A percentile compares a stretch with the other conserved stretches of the same genome.
phyloP scores from a whole-genome alignment of 2,797 vertebrate genomes.

The Sciaenops ocellatus region DNA sequence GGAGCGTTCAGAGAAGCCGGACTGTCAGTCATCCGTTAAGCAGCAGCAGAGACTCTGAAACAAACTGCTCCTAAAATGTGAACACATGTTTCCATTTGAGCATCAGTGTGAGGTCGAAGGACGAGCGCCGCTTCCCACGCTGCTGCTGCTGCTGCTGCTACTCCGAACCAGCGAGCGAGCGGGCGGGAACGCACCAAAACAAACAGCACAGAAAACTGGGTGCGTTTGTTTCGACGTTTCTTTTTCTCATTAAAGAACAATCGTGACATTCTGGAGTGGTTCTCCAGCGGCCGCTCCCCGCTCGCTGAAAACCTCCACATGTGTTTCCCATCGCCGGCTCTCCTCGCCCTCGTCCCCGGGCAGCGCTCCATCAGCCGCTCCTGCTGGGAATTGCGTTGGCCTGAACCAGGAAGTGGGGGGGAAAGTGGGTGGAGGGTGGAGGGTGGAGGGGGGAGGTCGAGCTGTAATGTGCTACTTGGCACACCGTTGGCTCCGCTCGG shows the following conservation, averaged over 20 bases:
- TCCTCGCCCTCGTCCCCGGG: slow-evolving; percentile 61
- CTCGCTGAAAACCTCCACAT: slow-evolving; percentile 46
- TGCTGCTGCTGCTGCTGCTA: slow-evolving; percentile 32
- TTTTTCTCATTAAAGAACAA: slow-evolving; percentile 34
- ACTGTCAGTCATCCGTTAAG: slow-evolving; percentile 3
- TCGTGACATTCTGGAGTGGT: slow-evolving; percentile 27
- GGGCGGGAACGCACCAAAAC: slow-evolving; percentile 31
- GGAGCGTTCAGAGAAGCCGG: background rate
- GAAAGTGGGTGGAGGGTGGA: slow-evolving; percentile 14
- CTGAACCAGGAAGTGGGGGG: slow-evolving; percentile 63
- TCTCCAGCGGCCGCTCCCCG: slow-evolving; percentile 33
- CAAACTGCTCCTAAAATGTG: no score
- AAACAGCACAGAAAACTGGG: background rate
- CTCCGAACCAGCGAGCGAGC: background rate
- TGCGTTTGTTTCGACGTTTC: background rate
- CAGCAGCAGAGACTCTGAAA: background rate
- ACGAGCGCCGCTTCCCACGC: slow-evolving; percentile 62
- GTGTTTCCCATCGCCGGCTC: slow-evolving; percentile 70
- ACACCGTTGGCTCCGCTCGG: slow-evolving; percentile 37
- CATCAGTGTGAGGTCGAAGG: slow-evolving; percentile 38
- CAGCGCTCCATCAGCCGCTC: slow-evolving; percentile 68
- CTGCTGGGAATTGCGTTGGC: slow-evolving; percentile 77
- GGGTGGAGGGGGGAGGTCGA: background rate
- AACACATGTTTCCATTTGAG: slow-evolving; percentile 56
- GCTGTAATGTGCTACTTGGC: slow-evolving; percentile 56